A percentile compares a stretch with the other conserved stretches of the same genome.
These are phyloP conservation scores for Sphaeramia orbicularis DNA, from an alignment of 2,797 vertebrate genomes.

Conservation along the genomic window DNA sequence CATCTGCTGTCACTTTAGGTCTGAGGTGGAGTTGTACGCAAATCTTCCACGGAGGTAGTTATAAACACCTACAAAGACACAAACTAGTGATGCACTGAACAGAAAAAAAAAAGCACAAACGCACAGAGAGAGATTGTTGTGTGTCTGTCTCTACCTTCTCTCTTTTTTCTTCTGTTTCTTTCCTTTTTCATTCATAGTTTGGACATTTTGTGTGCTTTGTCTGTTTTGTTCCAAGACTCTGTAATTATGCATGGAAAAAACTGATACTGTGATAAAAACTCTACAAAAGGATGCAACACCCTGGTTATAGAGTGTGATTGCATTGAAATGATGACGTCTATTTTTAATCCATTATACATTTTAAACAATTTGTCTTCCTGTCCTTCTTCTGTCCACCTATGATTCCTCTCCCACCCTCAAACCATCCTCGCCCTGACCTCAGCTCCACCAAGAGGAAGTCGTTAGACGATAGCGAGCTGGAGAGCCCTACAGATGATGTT, in stretches of 20 bases:
- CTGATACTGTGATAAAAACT: background rate
- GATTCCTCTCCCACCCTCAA: constrained; percentile 4
- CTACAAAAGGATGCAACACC: constrained; percentile 23
- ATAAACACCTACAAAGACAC: constrained; percentile 66
- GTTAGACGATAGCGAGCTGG: constrained; percentile 95
- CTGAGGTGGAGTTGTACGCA: constrained; percentile 90
- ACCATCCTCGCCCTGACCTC: constrained; percentile 31
- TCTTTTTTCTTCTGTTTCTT: constrained; percentile 48
- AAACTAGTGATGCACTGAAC: constrained; percentile 41
- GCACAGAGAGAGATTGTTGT: constrained; percentile 25
- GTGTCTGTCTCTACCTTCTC: constrained; percentile 44
- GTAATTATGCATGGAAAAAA: background rate
- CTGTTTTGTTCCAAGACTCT: constrained; percentile 42
- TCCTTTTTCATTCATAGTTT: constrained; percentile 44
- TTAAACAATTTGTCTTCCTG: constrained; percentile 9
- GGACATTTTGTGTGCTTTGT: constrained; percentile 46
- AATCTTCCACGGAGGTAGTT: constrained; percentile 90
- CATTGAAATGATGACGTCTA: background rate
- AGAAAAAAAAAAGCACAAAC: constrained; percentile 32
- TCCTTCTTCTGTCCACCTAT: constrained; percentile 21
- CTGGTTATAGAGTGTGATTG: constrained; percentile 9
- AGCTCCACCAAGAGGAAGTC: constrained; percentile 96
- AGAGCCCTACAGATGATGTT: constrained; percentile 95
- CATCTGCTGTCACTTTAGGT: constrained; percentile 83
- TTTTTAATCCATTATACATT: constrained; percentile 10